Base-by-base conservation (phyloP, 2,888 invertebrate species). In the Monopis laevigella region DNA sequence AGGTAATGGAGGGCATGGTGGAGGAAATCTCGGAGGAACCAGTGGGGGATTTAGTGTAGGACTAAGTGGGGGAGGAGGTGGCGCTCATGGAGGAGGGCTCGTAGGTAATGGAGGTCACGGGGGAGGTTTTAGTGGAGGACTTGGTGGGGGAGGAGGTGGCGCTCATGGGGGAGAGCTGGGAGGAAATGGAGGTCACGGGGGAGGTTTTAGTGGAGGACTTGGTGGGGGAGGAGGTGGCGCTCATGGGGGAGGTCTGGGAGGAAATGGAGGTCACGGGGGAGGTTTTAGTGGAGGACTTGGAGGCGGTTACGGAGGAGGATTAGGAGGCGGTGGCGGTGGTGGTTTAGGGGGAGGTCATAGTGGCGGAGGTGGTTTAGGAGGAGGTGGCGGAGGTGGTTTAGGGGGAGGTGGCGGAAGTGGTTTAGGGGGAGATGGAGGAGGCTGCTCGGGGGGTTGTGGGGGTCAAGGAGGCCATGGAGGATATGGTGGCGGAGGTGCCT, bases 381-480 rank as follows among this genome's bases (percentile, higher is more conserved):
- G 56, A 26, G 58, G 55, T 2, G 42, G 46, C 3, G 51, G 54
- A 65, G 48, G 50, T 14, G 41, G 45, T n/a, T 41, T 48, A 32
- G 40, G 45, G 32, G 46, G 44, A 1, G 36, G 45, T 16, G 42
- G 41, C 19, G 30, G 42, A 10, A 43, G 39, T 8, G 50, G 53
- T 8, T 47, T 44, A 3, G 40, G 45, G 7, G 51, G 52, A 1
- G 44, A 27, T 26, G 24, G 2, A 12, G 16, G 13, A 27, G n/a
- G 27, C 13, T 19, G 27, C 32, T 11, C 6, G 19, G 40, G 26
- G 11, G 13, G 5, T 11, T 30, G 32, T 43, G 48, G 29, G 46
- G 49, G 7, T 42, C 41, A 4, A 66, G 69, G 32, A 42, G 64
- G 68, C 45, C 48, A 50, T 21, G 55, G 57, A 18, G 55, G 58